phyloP scores from a whole-genome alignment of 2,113 vertebrate species.

The Anhinga anhinga region DNA sequence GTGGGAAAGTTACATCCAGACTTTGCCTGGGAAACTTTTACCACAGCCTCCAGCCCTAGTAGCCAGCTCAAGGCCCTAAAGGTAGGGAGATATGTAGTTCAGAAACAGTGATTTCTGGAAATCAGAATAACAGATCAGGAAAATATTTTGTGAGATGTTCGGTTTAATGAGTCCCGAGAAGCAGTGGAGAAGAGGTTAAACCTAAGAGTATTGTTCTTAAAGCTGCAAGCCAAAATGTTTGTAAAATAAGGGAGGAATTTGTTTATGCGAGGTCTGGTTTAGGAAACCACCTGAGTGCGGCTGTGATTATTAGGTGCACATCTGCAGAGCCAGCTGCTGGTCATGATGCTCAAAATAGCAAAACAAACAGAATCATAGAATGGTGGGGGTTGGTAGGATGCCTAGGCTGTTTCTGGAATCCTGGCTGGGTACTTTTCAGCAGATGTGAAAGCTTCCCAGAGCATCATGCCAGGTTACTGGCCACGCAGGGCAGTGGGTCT shows the following conservation, averaged over 20 bases:
- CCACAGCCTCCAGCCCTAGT: neutral
- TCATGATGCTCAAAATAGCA: neutral
- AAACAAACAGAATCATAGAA: no score
- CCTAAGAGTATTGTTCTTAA: neutral
- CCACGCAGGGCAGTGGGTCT: neutral
- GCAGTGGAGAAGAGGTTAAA: neutral
- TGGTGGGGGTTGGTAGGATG: no score
- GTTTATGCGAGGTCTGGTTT: neutral
- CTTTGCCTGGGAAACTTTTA: neutral
- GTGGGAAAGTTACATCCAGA: neutral
- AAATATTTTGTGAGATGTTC: neutral
- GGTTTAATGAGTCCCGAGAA: neutral
- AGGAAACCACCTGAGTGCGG: neutral
- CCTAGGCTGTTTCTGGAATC: neutral
- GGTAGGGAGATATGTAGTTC: fast-evolving
- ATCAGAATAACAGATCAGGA: neutral
- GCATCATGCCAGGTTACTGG: neutral
- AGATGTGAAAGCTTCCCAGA: neutral
- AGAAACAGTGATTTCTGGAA: neutral
- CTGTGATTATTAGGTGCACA: neutral
- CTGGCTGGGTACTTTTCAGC: neutral
- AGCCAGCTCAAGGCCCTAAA: neutral
- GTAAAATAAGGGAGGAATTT: neutral
- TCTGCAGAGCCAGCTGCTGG: neutral
- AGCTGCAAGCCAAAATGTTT: neutral